phyloP scores from a whole-genome alignment of 2,797 vertebrate species.

The Poliocrania exsul region DNA sequence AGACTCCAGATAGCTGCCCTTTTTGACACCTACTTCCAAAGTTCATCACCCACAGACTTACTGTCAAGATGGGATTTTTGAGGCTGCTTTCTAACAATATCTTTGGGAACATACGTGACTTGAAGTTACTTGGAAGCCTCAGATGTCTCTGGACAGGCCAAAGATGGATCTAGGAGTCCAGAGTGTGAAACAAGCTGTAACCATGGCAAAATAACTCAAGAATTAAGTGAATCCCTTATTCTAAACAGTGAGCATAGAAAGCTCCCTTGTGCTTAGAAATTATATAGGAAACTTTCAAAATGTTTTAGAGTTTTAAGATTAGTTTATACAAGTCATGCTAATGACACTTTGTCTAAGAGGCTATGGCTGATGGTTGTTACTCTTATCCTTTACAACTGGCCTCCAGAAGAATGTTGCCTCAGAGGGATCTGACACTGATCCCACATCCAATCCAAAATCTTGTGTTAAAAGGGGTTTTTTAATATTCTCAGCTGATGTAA shows the following conservation, averaged over 20 bases:
- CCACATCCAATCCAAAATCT: neutral
- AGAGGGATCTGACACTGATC: neutral
- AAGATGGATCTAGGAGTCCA: neutral
- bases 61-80: neutral
- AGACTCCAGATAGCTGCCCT: neutral
- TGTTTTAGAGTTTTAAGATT: neutral
- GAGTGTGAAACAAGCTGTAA: neutral
- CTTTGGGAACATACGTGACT: neutral
- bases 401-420: neutral
- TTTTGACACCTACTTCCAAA: constrained; percentile 21
- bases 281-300: neutral
- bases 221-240: neutral
- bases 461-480: neutral
- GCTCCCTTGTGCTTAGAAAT: neutral
- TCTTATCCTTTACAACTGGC: neutral
- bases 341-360: neutral
- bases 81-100: constrained; percentile 6
- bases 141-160: neutral
- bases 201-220: neutral
- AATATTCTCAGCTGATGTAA: constrained; percentile 25
- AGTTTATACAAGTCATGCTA: neutral
- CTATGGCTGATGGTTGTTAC: neutral
- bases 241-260: neutral
- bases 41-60: neutral
- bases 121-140: neutral